phyloP scores from a whole-genome alignment of 1,140 invertebrate genomes.

The Akabosia matsudoensis region DNA sequence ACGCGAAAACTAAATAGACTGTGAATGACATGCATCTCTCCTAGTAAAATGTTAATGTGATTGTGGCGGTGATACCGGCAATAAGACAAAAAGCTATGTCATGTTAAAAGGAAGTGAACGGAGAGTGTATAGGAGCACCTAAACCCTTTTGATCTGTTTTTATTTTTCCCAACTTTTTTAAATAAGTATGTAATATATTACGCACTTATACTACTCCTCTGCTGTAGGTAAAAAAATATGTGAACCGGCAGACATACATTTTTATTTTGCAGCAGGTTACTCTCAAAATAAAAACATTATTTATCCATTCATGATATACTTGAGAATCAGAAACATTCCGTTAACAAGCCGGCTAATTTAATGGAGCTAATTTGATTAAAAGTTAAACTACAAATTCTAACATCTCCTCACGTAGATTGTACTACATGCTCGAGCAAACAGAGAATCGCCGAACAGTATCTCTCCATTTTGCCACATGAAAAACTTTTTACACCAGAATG shows the following conservation, averaged over 20 bases:
- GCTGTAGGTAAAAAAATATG: conserved; percentile 3
- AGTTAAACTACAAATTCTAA: background rate
- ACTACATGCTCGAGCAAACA: background rate
- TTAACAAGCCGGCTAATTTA: too few relatives aligned
- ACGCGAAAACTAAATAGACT: too few relatives aligned
- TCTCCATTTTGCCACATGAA: background rate
- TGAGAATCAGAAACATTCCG: too few relatives aligned
- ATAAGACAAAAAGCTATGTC: conserved; percentile 17
- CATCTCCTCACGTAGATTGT: background rate
- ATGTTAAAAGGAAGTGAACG: conserved; percentile 4
- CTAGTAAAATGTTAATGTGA: background rate
- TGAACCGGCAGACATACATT: background rate
- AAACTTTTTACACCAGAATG: background rate
- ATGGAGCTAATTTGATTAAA: background rate
- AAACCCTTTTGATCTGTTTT: background rate
- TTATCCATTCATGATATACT: too few relatives aligned
- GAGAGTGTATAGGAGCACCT: background rate
- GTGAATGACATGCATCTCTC: background rate
- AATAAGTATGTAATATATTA: too few relatives aligned
- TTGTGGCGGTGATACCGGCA: background rate
- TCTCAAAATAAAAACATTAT: too few relatives aligned
- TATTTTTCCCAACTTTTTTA: background rate
- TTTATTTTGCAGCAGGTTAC: background rate
- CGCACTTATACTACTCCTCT: too few relatives aligned
- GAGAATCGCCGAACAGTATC: background rate